Percentiles rank a stretch among this genome's conserved stretches.
These are phyloP conservation scores for Saguinus imperator DNA, from an alignment of 2,113 vertebrate species.

Conservation along the genomic window DNA sequence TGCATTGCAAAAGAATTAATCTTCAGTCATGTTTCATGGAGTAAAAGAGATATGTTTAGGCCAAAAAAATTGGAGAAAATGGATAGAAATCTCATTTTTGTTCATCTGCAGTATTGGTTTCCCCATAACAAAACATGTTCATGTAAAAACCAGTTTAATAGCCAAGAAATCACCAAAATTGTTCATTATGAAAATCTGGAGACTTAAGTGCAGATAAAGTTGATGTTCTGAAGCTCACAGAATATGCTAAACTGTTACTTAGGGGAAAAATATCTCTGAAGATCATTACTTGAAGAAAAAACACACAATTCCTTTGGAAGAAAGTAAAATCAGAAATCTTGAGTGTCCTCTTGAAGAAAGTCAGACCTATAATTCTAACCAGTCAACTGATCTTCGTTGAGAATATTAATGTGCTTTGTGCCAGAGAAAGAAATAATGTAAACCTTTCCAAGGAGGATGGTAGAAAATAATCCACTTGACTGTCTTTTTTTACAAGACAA, in stretches of 20 bases:
- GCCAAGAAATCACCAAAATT: not conserved
- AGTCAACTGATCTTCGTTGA: not conserved
- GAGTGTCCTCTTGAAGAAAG: not conserved
- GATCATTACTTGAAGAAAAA: not conserved
- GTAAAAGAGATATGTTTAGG: not conserved
- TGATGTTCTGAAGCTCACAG: not conserved
- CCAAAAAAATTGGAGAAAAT: not conserved
- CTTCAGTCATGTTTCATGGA: not conserved
- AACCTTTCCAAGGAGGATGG: not conserved
- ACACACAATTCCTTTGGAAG: not conserved
- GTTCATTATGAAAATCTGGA: conserved; percentile 14
- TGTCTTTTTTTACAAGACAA: not conserved
- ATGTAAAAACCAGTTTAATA: not conserved
- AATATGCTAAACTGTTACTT: conserved; percentile 7
- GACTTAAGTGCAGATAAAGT: not conserved
- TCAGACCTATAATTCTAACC: not conserved
- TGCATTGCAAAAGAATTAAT: not conserved
- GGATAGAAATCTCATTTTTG: not conserved
- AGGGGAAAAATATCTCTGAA: not conserved
- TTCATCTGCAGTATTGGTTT: not conserved
- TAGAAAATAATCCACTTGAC: not conserved
- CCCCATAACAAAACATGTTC: not conserved
- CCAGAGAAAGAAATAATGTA: not conserved
- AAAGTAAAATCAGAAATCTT: conserved; percentile 1
- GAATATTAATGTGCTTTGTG: not conserved